A percentile compares a stretch with the other conserved stretches of the same genome.
phyloP scores from a whole-genome alignment of 1,140 invertebrate species.

The Mylabris phalerata region DNA sequence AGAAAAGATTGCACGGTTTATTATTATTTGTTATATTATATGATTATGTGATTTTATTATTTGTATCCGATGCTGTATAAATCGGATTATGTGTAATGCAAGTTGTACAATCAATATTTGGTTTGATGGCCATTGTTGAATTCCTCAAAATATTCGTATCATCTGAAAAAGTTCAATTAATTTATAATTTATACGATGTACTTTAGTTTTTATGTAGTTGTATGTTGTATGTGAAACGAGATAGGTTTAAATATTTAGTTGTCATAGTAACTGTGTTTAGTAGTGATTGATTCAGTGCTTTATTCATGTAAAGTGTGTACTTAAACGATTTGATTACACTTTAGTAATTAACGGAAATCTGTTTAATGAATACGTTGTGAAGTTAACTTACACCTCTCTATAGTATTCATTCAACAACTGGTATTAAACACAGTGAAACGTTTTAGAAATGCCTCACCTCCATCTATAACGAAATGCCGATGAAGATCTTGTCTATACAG shows the following conservation, averaged over 20 bases:
- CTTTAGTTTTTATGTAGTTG: too few species aligned
- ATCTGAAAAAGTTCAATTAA: slow-evolving; percentile 7
- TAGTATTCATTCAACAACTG: neutral
- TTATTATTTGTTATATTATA: neutral
- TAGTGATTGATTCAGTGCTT: slow-evolving; percentile 10
- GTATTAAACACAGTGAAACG: neutral
- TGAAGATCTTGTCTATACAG: slow-evolving; percentile 24
- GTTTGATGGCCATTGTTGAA: slow-evolving; percentile 9
- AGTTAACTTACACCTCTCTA: slow-evolving; percentile 29
- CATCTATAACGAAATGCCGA: slow-evolving; percentile 20
- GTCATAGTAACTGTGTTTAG: neutral
- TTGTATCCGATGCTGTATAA: slow-evolving; percentile 4
- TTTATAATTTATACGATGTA: neutral
- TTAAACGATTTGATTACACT: slow-evolving; percentile 33
- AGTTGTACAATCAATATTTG: slow-evolving; percentile 12
- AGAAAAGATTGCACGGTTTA: slow-evolving; percentile 1
- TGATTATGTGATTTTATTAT: slow-evolving; percentile 12
- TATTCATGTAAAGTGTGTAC: slow-evolving; percentile 22
- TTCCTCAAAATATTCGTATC: slow-evolving; percentile 2
- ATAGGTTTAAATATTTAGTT: slow-evolving; percentile 9
- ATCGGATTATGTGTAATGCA: slow-evolving; percentile 9
- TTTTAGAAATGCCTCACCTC: slow-evolving; percentile 14
- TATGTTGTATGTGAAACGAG: too few species aligned
- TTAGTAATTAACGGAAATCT: slow-evolving; percentile 33
- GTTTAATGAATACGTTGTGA: slow-evolving; percentile 26